Evolutionary conservation across 2,888 invertebrate genomes (phyloP), one percentile per base, ranked within the genome.

Genomic region (Didymodactylos carnosus): DNA sequence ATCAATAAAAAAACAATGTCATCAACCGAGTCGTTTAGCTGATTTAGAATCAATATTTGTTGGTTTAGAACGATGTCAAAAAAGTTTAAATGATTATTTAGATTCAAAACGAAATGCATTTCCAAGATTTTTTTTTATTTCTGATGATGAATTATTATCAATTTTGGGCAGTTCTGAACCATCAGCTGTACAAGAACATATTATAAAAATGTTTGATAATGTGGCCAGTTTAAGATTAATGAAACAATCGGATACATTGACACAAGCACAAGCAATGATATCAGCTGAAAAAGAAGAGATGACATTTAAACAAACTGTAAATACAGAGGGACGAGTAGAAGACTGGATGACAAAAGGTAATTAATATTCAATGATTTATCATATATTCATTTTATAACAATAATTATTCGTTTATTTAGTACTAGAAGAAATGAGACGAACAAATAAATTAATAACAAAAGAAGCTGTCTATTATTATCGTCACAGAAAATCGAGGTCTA

Each of bases 191-290:
- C 93, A 94, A 82, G 91, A 92, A 79, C 92, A 94, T 80, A 91
- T 94, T 87, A 90, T 92, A 73, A 94, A 94, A 88, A 93, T 94
- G 91, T 94, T 91, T 82, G 92, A 93, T 82, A 93, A 93, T 80
- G 88, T 94, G 40, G 88, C 89, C 78, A 87, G 89, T 25, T 84
- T 94, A 76, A 86, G 88, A 40, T 62, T 74, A 14, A 85, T 93
- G 77, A 86, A 86, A 35, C 86, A 87, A 53, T 89, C 90, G 78
- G 86, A 86, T 75, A 86, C 87, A 19, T 88, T 88, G 72, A 88
- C 88, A 62, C 86, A 88, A 53, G 91, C 89, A 0, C 87, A 87
- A 10, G 92, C 90, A 69, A 90, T 94, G 89, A 87, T 92, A 77
- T 93, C 93, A 0, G 88, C 88, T 74, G 94, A 94, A 84, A 88